Percentiles rank a stretch among this genome's conserved stretches.
phyloP scores from a whole-genome alignment of 2,888 invertebrate species.

The Stenichneumon culpator region DNA sequence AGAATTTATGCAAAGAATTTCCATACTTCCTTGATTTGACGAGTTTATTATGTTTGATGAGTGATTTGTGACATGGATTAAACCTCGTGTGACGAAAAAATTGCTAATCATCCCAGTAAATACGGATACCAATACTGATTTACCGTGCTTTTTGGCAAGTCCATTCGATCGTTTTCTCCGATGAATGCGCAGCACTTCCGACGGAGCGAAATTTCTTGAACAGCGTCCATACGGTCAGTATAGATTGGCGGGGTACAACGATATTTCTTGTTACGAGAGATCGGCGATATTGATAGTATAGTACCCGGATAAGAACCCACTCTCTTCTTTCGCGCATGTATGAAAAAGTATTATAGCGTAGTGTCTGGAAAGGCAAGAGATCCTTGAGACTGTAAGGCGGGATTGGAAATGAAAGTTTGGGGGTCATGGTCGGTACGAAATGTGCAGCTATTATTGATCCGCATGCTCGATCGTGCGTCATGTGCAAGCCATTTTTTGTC shows the following conservation, averaged over 20 bases:
- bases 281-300: conserved; percentile 31
- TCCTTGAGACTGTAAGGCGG: conserved; percentile 39
- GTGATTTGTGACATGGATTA: background rate
- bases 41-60: background rate
- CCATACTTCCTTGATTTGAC: background rate
- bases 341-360: conserved; percentile 6
- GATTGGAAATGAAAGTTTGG: conserved; percentile 62
- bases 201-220: conserved; percentile 6
- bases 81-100: background rate
- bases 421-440: conserved; percentile 37
- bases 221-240: background rate
- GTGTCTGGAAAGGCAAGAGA: conserved; percentile 10
- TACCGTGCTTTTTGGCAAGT: background rate
- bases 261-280: conserved; percentile 14
- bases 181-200: conserved; percentile 10
- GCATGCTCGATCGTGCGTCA: background rate
- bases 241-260: background rate
- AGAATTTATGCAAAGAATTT: background rate
- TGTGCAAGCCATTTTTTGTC: background rate
- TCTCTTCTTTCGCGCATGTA: conserved; percentile 35
- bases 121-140: background rate
- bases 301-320: conserved; percentile 34
- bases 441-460: conserved; percentile 13
- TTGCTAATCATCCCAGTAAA: background rate
- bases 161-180: conserved; percentile 14